phyloP scores from a whole-genome alignment of 2,113 vertebrate genomes.

The Serinus canaria region DNA sequence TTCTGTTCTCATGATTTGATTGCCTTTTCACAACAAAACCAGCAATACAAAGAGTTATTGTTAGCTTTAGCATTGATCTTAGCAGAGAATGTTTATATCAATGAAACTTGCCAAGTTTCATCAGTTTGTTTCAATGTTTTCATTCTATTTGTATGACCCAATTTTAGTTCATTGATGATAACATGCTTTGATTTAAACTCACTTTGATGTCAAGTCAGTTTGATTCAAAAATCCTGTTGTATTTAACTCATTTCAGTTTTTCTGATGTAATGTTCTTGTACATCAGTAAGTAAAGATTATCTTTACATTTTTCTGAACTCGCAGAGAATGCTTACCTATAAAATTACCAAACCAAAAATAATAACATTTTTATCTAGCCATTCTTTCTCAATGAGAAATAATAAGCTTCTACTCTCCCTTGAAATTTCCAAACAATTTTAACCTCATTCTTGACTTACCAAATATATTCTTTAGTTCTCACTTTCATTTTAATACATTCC shows the following conservation, averaged over 20 bases:
- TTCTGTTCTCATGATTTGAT: not conserved
- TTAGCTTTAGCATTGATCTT: conserved; percentile 38
- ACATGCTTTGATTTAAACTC: conserved; percentile 66
- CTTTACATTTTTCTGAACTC: not conserved
- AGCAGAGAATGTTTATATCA: conserved; percentile 21
- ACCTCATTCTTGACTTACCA: not conserved
- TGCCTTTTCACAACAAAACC: not conserved
- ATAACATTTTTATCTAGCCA: not conserved
- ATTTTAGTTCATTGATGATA: conserved; percentile 62
- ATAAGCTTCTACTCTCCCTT: not conserved
- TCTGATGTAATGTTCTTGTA: conserved; percentile 18
- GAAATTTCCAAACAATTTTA: not conserved
- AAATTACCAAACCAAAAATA: not conserved
- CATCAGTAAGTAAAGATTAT: not conserved
- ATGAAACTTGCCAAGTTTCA: conserved; percentile 50
- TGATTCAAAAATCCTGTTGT: conserved; percentile 62
- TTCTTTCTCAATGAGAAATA: not conserved
- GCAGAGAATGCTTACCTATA: not conserved
- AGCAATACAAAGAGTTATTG: conserved; percentile 15
- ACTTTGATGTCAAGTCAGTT: conserved; percentile 60
- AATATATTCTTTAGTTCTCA: not conserved
- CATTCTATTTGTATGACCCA: conserved; percentile 61
- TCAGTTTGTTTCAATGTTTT: conserved; percentile 33
- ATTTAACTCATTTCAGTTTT: conserved; percentile 63
- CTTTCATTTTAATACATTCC: conserved; percentile 2